Percentiles rank a stretch among this genome's conserved stretches.
These are phyloP conservation scores for Melinaea marsaeus DNA, from an alignment of 2,888 invertebrate species.

Conservation along the genomic window DNA sequence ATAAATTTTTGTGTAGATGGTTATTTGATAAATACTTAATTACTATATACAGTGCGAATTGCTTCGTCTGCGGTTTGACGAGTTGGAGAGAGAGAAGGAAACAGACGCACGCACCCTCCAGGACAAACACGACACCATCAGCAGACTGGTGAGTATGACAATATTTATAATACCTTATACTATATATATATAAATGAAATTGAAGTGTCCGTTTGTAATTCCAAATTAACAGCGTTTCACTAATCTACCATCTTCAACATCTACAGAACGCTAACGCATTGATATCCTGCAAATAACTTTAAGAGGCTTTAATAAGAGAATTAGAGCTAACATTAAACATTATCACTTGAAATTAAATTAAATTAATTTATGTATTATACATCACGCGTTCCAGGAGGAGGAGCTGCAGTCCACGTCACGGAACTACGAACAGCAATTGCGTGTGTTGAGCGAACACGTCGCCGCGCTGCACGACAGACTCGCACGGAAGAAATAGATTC, in stretches of 20 bases:
- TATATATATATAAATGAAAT: neutral
- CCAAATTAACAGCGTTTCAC: too few relatives aligned
- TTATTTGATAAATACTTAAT: slow-evolving; percentile 5
- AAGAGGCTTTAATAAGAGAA: too few relatives aligned
- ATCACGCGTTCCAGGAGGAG: slow-evolving; percentile 64
- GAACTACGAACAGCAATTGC: slow-evolving; percentile 83
- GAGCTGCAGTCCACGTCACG: slow-evolving; percentile 80
- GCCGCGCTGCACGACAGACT: slow-evolving; percentile 86
- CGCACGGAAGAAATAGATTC: slow-evolving; percentile 65
- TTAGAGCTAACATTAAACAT: too few relatives aligned
- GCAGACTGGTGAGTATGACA: slow-evolving; percentile 60
- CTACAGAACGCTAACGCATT: too few relatives aligned
- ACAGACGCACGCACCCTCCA: slow-evolving; percentile 55
- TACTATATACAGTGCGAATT: slow-evolving; percentile 62
- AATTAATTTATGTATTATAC: too few relatives aligned
- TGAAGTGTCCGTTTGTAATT: too few relatives aligned
- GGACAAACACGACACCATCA: slow-evolving; percentile 69
- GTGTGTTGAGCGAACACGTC: slow-evolving; percentile 79
- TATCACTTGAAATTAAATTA: too few relatives aligned
- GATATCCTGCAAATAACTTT: too few relatives aligned
- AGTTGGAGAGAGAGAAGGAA: slow-evolving; percentile 73
- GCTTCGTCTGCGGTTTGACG: slow-evolving; percentile 75
- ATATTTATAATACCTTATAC: neutral
- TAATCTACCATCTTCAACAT: too few relatives aligned
- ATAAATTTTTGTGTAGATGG: slow-evolving; percentile 1